Evolutionary conservation across 2,113 vertebrate species (phyloP).

Genomic region (Gambusia affinis): DNA sequence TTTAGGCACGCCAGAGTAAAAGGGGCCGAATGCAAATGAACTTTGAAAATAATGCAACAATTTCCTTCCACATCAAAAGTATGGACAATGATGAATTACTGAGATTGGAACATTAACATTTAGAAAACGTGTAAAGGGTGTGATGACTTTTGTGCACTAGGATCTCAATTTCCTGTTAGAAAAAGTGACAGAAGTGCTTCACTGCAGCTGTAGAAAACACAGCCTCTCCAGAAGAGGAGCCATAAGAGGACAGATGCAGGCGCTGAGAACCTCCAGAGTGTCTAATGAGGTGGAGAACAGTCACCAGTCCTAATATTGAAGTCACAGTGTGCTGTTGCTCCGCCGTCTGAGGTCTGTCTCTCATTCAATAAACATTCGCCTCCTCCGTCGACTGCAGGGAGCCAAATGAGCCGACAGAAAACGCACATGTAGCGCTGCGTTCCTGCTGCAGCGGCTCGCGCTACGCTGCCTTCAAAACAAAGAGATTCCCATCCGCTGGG

Average conservation of each 20-base stretch:
- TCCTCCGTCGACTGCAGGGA: slow-evolving; percentile 34
- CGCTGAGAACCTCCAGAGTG: slow-evolving; percentile 10
- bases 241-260: not conserved
- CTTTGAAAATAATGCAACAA: not conserved
- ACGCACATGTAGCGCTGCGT: slow-evolving; percentile 15
- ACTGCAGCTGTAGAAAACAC: not conserved
- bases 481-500: slow-evolving; percentile 29
- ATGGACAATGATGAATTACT: not conserved
- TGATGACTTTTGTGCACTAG: not conserved
- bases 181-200: not conserved
- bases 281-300: slow-evolving; percentile 59
- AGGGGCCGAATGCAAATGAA: not conserved
- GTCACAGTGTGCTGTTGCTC: slow-evolving; percentile 58
- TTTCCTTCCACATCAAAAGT: not conserved
- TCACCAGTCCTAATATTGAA: slow-evolving; percentile 58
- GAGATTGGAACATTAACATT: not conserved
- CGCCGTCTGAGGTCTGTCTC: slow-evolving; percentile 26
- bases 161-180: not conserved
- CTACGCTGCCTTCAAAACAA: slow-evolving; percentile 41
- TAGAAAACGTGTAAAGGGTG: not conserved
- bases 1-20: not conserved
- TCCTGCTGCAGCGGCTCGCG: slow-evolving; percentile 32
- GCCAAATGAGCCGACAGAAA: slow-evolving; percentile 35
- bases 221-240: not conserved
- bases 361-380: slow-evolving; percentile 45